Percentiles rank a stretch among this genome's conserved stretches.
Conservation (phyloP, 2,113 vertebrate species). For the Anser brachyrhynchus region DNA sequence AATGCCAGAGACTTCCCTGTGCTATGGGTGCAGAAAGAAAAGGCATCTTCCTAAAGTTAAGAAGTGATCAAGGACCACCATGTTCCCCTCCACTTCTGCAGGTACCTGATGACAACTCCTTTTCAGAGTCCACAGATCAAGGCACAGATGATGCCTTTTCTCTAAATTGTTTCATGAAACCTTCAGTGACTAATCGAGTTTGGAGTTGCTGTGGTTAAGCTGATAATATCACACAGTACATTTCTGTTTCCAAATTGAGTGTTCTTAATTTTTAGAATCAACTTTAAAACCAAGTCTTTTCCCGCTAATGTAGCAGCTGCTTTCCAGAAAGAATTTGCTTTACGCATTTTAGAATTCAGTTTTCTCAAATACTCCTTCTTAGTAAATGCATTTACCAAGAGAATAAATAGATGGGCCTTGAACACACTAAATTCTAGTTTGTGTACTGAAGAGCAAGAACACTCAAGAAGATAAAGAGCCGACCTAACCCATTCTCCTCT, state of each 20-base stretch:
- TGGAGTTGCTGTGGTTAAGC: not conserved
- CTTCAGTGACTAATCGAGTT: not conserved
- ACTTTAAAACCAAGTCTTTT: not conserved
- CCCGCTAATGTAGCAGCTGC: not conserved
- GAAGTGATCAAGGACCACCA: not conserved
- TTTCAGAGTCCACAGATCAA: not conserved
- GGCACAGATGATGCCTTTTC: not conserved
- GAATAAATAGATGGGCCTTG: not conserved
- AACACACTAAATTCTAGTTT: not conserved
- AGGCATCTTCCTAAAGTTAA: not conserved
- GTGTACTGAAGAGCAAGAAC: not conserved
- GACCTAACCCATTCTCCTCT: not conserved
- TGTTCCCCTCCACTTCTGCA: not conserved
- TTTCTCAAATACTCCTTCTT: not conserved
- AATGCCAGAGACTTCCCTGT: not conserved
- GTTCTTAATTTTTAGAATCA: not conserved
- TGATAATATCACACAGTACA: not conserved
- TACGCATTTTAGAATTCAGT: not conserved
- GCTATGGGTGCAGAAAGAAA: not conserved
- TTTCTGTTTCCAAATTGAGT: not conserved
- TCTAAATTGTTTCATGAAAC: not conserved
- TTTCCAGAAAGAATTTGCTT: not conserved
- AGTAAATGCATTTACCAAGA: not conserved
- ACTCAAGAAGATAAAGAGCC: not conserved
- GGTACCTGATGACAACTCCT: not conserved